Evolutionary conservation across 2,888 invertebrate genomes (phyloP), one percentile per base, ranked within the genome.

Genomic region (Onthophagus sagittarius): DNA sequence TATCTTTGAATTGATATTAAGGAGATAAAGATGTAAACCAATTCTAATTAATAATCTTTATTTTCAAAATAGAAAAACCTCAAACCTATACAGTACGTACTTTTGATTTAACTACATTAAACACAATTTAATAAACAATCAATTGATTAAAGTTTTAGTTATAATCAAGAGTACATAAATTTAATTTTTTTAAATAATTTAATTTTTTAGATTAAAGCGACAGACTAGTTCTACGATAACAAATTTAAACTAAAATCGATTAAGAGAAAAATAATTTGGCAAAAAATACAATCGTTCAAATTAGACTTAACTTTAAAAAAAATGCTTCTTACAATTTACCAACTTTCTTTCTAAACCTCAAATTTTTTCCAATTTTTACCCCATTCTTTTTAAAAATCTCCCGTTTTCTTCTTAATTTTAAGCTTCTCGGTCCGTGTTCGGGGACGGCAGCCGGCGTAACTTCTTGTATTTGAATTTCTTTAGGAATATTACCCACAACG

Each of bases 401-500:
- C 63, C 79, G 76, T 23, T 78, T 77, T 70, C 78, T 78, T 73
- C 80, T 74, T 5, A 77, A 63, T 74, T 79, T 79, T 6, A 83
- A 75, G 72, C 79, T 87, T 79, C 91, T 85, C 0, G 91, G 91
- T 0, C 91, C 91, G 81, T 91, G 91, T 83, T 91, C 91, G 0
- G 91, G 90, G 3, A 91, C 90, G 4, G 89, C 87, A 3, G 88
- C 89, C 0, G 90, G 89, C 0, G 89, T 89, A 0, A 85, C 87
- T 33, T 87, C 85, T 73, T 88, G 87, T n/a, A 79, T 76, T 53
- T 53, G 39, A 5, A 76, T 79, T 75, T 90, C 90, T 80, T 91
- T 90, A 0, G 90, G 90, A 0, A 91, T 86, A 78, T 88, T 91
- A 0, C 91, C 91, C 0, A 91, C 91, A 0, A 92, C 91, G 82